phyloP scores from a whole-genome alignment of 2,888 invertebrate genomes.

The Dynastes tityus region DNA sequence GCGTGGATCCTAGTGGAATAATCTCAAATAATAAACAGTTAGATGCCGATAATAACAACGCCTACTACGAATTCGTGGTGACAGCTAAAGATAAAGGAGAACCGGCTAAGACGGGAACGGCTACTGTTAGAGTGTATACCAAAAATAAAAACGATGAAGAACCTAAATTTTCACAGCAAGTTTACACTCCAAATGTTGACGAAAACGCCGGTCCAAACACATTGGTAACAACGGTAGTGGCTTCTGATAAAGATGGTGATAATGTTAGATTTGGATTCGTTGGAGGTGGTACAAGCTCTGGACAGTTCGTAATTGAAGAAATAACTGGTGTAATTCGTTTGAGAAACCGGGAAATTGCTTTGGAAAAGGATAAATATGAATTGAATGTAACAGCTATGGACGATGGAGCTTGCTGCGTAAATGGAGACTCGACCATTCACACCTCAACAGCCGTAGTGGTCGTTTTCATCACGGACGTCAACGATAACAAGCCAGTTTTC shows the following conservation, averaged over 20 bases:
- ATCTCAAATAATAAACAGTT: slow-evolving; percentile 94
- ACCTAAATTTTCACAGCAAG: slow-evolving; percentile 96
- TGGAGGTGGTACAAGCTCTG: slow-evolving; percentile 90
- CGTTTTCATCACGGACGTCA: slow-evolving; percentile 97
- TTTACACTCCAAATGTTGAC: slow-evolving; percentile 96
- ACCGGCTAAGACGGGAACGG: slow-evolving; percentile 92
- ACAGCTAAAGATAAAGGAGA: slow-evolving; percentile 97
- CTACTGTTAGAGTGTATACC: slow-evolving; percentile 96
- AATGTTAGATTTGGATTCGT: slow-evolving; percentile 95
- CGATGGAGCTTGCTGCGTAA: slow-evolving; percentile 96
- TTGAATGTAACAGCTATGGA: slow-evolving; percentile 98
- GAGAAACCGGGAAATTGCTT: slow-evolving; percentile 87
- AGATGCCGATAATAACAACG: slow-evolving; percentile 97
- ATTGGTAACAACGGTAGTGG: slow-evolving; percentile 95
- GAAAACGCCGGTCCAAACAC: slow-evolving; percentile 97
- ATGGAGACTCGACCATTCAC: slow-evolving; percentile 89
- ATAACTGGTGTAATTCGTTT: slow-evolving; percentile 95
- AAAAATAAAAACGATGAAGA: slow-evolving; percentile 98
- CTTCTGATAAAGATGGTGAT: slow-evolving; percentile 97
- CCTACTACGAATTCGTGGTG: slow-evolving; percentile 95
- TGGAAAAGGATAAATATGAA: slow-evolving; percentile 95
- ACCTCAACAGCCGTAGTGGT: slow-evolving; percentile 96
- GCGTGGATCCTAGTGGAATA: slow-evolving; percentile 93
- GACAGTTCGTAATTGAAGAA: slow-evolving; percentile 95
- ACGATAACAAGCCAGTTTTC: slow-evolving; percentile 97